phyloP scores from a whole-genome alignment of 2,113 vertebrate genomes.

The Siniperca chuatsi region DNA sequence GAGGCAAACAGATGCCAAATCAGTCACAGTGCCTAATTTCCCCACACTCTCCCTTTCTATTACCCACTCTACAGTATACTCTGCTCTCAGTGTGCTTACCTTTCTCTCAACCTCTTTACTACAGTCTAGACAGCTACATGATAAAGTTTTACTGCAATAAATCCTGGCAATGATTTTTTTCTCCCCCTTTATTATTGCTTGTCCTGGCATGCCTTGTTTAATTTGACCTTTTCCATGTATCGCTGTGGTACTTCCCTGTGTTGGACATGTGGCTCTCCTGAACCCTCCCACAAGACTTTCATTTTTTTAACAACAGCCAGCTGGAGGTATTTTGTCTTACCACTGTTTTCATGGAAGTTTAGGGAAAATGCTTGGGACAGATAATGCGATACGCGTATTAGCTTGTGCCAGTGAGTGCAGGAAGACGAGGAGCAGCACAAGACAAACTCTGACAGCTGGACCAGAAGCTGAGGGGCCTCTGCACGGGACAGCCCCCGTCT shows the following conservation, averaged over 20 bases:
- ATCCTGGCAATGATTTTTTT: not conserved
- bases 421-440: conserved; percentile 63
- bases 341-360: conserved; percentile 35
- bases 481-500: conserved; percentile 67
- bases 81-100: conserved; percentile 32
- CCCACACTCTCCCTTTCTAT: conserved; percentile 43
- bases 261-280: conserved; percentile 15
- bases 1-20: conserved; percentile 85
- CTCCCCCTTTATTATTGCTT: conserved; percentile 17
- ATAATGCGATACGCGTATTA: conserved; percentile 41
- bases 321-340: conserved; percentile 51
- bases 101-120: conserved; percentile 23
- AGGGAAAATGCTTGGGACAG: conserved; percentile 31
- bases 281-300: not conserved
- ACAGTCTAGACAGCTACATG: conserved; percentile 52
- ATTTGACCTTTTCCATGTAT: conserved; percentile 16
- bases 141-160: conserved; percentile 45
- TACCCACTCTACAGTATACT: conserved; percentile 7
- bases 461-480: conserved; percentile 64
- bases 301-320: conserved; percentile 52
- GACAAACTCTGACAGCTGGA: conserved; percentile 79
- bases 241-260: not conserved
- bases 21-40: conserved; percentile 77
- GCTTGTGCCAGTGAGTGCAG: conserved; percentile 35
- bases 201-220: conserved; percentile 29